These are phyloP conservation scores for Micrasema minimum DNA, from an alignment of 1,140 invertebrate genomes.

Conservation along the genomic window DNA sequence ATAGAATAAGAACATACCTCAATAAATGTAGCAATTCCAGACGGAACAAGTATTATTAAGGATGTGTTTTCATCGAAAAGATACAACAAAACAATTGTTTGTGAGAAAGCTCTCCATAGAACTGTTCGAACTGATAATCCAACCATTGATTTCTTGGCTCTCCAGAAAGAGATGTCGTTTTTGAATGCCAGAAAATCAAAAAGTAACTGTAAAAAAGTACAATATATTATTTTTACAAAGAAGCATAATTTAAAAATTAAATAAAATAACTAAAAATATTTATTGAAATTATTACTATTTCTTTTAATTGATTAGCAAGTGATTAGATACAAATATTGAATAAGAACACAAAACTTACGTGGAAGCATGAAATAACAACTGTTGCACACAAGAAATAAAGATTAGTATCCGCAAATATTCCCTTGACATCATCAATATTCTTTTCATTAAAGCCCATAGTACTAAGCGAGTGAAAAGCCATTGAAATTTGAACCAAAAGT, in stretches of 20 bases:
- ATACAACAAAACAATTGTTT: conserved; percentile 94
- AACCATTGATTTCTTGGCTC: conserved; percentile 81
- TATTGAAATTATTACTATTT: too few species aligned
- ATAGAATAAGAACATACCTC: conserved; percentile 69
- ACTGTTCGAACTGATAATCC: conserved; percentile 91
- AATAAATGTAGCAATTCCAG: conserved; percentile 86
- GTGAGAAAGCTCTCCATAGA: conserved; percentile 93
- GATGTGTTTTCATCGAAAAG: conserved; percentile 94
- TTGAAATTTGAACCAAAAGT: conserved; percentile 82
- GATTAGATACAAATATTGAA: too few species aligned
- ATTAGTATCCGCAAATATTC: conserved; percentile 96
- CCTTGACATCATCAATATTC: conserved; percentile 96
- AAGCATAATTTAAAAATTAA: not conserved
- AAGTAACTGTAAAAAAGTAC: conserved; percentile 76
- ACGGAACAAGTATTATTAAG: conserved; percentile 87
- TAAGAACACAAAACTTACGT: conserved; percentile 77
- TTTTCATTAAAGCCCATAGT: conserved; percentile 89
- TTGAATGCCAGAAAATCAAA: conserved; percentile 98
- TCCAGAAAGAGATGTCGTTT: conserved; percentile 97
- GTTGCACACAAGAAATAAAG: conserved; percentile 92
- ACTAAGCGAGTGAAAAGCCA: conserved; percentile 79
- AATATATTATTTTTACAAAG: not conserved
- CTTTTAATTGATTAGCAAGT: too few species aligned
- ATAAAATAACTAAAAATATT: too few species aligned
- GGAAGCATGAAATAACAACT: conserved; percentile 90